Evolutionary conservation across 2,797 vertebrate genomes (phyloP).

Genomic region (Amblyopsis hoosieri): DNA sequence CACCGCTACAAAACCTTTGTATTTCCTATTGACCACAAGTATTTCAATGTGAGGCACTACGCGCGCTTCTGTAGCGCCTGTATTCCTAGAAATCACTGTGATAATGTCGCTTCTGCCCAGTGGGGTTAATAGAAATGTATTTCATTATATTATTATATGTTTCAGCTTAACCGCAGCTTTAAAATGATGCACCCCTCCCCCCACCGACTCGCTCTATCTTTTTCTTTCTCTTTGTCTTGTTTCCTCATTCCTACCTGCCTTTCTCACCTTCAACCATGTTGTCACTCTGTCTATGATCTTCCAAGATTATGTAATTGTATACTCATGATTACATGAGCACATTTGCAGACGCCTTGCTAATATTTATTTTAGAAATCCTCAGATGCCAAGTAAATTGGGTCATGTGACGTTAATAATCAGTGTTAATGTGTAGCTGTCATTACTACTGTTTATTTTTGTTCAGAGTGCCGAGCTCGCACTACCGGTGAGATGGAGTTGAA

Average conservation of each 20-base stretch:
- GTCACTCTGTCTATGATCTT: background rate
- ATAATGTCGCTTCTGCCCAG: too few relatives aligned
- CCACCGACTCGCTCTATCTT: slow-evolving; percentile 61
- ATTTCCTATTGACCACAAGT: slow-evolving; percentile 86
- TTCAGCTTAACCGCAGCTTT: slow-evolving; percentile 78
- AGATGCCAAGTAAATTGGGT: slow-evolving; percentile 11
- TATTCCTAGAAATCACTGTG: too few relatives aligned
- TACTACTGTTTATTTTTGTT: slow-evolving; percentile 30
- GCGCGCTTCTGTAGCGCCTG: slow-evolving; percentile 50
- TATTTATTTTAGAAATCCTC: slow-evolving; percentile 15
- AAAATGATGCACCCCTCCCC: slow-evolving; percentile 58
- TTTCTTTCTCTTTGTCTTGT: slow-evolving; percentile 72
- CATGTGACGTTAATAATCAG: slow-evolving; percentile 1
- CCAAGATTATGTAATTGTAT: slow-evolving; percentile 20
- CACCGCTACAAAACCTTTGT: slow-evolving; percentile 85
- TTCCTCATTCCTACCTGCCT: slow-evolving; percentile 53
- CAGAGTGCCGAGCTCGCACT: slow-evolving; percentile 16
- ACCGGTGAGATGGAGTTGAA: slow-evolving; percentile 31
- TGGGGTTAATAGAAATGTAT: slow-evolving; percentile 52
- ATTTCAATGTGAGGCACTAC: slow-evolving; percentile 85
- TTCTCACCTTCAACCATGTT: slow-evolving; percentile 1
- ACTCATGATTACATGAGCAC: background rate
- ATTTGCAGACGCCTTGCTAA: slow-evolving; percentile 4
- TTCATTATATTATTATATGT: slow-evolving; percentile 85
- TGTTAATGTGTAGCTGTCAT: slow-evolving; percentile 13